Base-by-base conservation (phyloP, 2,797 vertebrate genomes). In the Epinephelus coioides region DNA sequence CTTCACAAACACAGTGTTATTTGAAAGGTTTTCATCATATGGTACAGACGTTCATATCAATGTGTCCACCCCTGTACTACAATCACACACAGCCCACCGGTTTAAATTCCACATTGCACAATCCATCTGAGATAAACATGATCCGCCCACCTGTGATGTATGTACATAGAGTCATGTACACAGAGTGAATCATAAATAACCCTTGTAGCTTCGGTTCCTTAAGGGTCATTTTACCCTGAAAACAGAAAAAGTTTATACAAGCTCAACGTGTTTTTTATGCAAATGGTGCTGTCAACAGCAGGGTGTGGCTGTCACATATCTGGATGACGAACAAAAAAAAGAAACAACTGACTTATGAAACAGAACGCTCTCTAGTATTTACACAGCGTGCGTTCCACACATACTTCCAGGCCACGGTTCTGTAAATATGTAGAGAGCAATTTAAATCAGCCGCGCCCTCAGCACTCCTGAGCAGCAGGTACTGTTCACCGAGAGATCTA, bases 91-190 rank as follows among this genome's bases (percentile, higher is more conserved):
- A 55, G 10, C 54, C 47, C 50, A 61, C 34, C 27, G 46, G 70
- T 79, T 82, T 84, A 74, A 89, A 84, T 57, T 79, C 75, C 86
- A 85, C 51, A 50, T 77, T 83, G 57, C 46, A 59, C 40, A 86
- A 86, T n/a, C 34, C n/a, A 19, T 3, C 14, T 1, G 12, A 81
- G 85, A 85, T 79, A 83, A 81, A 65, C 59, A 7, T 1, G 19
- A 23, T 15, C 17, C 11, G 21, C 30, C 11, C n/a, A 2, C 9
- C 25, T 54, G 14, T 19, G 30, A 69, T 47, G 27, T 17, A 6
- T 34, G 34, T 34, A 34, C 34, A 34, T 34, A 34, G 34, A 34
- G 34, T 8, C 6, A 46, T 38, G 1, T 6, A 57, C 7, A 19
- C 2, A 2, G 38, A 25, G 11, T 12, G 13, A 40, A 49, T 40